Conservation (phyloP, 2,888 invertebrate genomes). For the Vanessa cardui region DNA sequence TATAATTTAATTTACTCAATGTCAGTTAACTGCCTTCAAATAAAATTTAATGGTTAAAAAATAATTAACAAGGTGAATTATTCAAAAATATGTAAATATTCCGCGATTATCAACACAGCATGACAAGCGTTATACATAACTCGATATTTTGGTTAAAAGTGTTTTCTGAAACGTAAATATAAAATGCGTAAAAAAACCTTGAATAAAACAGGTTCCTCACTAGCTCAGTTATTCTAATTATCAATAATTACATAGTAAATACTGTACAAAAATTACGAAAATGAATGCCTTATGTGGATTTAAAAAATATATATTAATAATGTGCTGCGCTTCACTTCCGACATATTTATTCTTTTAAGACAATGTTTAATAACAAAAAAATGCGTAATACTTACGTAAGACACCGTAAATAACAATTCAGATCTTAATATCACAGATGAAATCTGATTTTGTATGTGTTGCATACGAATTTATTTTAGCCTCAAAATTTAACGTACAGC, state of each 20-base stretch:
- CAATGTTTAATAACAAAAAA: slow-evolving; percentile 63
- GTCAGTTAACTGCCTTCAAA: too few relatives aligned
- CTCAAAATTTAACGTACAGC: slow-evolving; percentile 46
- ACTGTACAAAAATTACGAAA: slow-evolving; percentile 23
- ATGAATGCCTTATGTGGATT: slow-evolving; percentile 33
- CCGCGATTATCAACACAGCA: slow-evolving; percentile 1
- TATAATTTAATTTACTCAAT: too few relatives aligned
- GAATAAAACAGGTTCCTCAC: slow-evolving; percentile 39
- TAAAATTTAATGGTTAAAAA: neutral
- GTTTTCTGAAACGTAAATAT: slow-evolving; percentile 5
- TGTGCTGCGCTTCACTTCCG: slow-evolving; percentile 15
- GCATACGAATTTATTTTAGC: slow-evolving; percentile 48
- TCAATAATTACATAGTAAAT: slow-evolving; percentile 36
- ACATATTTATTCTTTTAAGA: slow-evolving; percentile 29
- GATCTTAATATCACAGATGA: slow-evolving; percentile 69
- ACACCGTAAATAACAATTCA: slow-evolving; percentile 69
- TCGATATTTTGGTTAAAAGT: slow-evolving; percentile 1
- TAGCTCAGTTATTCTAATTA: slow-evolving; percentile 36
- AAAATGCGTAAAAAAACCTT: slow-evolving; percentile 34
- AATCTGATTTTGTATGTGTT: slow-evolving; percentile 60
- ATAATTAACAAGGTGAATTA: slow-evolving; percentile 1
- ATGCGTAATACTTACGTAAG: slow-evolving; percentile 75
- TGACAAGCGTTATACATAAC: slow-evolving; percentile 19
- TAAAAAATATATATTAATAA: slow-evolving; percentile 25
- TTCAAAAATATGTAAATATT: slow-evolving; percentile 3